These are phyloP conservation scores for Automeris io DNA, from an alignment of 2,888 invertebrate species.

Conservation along the genomic window DNA sequence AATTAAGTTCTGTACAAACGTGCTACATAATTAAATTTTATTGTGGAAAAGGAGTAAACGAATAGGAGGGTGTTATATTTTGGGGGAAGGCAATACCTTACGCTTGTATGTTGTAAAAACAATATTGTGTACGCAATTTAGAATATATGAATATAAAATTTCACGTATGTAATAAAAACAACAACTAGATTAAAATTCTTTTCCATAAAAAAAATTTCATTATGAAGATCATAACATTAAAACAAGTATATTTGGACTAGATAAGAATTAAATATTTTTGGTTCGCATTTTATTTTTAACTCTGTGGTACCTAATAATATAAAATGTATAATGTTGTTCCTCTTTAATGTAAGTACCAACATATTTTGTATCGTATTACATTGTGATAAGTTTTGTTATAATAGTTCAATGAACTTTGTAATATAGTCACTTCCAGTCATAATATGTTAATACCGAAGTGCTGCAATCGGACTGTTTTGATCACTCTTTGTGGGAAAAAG, in stretches of 20 bases:
- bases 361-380: slow-evolving; percentile 47
- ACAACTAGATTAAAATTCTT: slow-evolving; percentile 13
- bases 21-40: slow-evolving; percentile 3
- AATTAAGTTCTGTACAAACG: neutral
- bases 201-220: slow-evolving; percentile 10
- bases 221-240: neutral
- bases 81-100: slow-evolving; percentile 84
- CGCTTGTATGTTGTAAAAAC: slow-evolving; percentile 77
- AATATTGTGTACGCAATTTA: slow-evolving; percentile 36
- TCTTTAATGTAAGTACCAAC: slow-evolving; percentile 47
- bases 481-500: slow-evolving; percentile 41
- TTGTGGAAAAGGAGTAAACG: slow-evolving; percentile 3
- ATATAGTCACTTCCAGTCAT: slow-evolving; percentile 76
- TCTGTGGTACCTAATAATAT: slow-evolving; percentile 31
- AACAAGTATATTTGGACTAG: slow-evolving; percentile 19
- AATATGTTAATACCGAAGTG: slow-evolving; percentile 70
- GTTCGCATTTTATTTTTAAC: slow-evolving; percentile 29
- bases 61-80: slow-evolving; percentile 6
- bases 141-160: slow-evolving; percentile 12
- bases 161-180: slow-evolving; percentile 7
- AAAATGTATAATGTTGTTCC: slow-evolving; percentile 50
- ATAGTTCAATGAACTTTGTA: slow-evolving; percentile 47
- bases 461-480: slow-evolving; percentile 46
- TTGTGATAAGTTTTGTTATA: slow-evolving; percentile 62
- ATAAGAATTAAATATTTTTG: slow-evolving; percentile 38